Conservation (phyloP, 2,888 invertebrate genomes). For the Caenorhabditis drosophilae region DNA sequence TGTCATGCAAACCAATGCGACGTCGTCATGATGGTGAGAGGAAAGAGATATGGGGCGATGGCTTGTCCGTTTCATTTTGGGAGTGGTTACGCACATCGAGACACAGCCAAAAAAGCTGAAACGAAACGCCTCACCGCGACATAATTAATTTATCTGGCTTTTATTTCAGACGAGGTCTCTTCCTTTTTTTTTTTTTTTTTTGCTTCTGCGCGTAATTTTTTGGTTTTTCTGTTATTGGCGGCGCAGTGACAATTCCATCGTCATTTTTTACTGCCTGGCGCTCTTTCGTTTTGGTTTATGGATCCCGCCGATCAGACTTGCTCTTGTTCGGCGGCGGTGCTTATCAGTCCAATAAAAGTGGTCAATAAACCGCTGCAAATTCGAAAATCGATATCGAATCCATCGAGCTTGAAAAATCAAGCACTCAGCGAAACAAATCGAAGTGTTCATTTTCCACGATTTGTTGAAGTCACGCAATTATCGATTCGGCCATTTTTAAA, state of each 20-base stretch:
- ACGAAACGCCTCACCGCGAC: too few species aligned
- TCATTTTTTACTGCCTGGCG: too few species aligned
- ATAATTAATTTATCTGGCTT: slow-evolving; percentile 2
- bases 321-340: slow-evolving; percentile 18
- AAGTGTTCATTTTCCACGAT: slow-evolving; percentile 22
- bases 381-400: slow-evolving; percentile 35
- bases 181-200: background rate
- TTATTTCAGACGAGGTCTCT: background rate
- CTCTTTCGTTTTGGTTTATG: background rate
- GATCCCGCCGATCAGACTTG: slow-evolving; percentile 1
- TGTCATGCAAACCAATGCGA: too few species aligned
- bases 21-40: too few species aligned
- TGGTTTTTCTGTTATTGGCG: background rate
- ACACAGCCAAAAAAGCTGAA: too few species aligned
- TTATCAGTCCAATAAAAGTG: slow-evolving; percentile 25
- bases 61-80: too few species aligned
- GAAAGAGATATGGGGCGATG: too few species aligned
- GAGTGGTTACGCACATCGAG: too few species aligned
- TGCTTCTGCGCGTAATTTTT: background rate
- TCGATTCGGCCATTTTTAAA: slow-evolving; percentile 29
- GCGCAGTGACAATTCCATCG: too few species aligned
- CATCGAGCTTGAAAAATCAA: slow-evolving; percentile 22
- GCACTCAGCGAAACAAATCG: slow-evolving; percentile 5
- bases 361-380: slow-evolving; percentile 18
- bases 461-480: slow-evolving; percentile 26